phyloP scores from a whole-genome alignment of 2,888 invertebrate genomes.

The Holacanthella duospinosa region DNA sequence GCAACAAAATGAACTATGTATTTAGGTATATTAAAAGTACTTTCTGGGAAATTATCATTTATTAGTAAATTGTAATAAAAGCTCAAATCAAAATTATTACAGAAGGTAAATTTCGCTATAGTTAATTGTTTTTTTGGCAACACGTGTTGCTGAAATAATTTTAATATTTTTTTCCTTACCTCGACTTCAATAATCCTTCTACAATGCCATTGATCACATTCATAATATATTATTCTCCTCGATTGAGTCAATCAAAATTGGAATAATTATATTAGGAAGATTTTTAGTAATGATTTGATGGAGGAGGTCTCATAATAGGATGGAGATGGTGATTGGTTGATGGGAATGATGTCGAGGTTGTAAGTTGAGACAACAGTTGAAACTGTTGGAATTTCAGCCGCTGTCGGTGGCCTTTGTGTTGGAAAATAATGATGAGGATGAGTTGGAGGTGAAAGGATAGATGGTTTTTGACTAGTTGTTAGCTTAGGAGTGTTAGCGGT shows the following conservation, averaged over 20 bases:
- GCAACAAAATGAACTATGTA: too few relatives aligned
- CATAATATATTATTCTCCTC: neutral
- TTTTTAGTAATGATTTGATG: neutral
- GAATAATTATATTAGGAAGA: neutral
- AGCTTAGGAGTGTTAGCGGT: neutral
- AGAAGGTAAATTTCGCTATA: too few relatives aligned
- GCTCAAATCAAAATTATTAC: too few relatives aligned
- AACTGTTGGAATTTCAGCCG: slow-evolving; percentile 6
- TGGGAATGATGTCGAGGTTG: neutral
- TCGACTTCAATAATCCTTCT: too few relatives aligned
- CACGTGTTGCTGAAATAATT: neutral
- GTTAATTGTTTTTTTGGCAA: too few relatives aligned
- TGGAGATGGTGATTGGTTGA: neutral
- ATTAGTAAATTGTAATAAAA: too few relatives aligned
- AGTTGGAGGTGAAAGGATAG: neutral
- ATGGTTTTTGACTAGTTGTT: neutral
- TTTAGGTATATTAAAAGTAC: neutral
- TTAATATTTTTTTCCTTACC: too few relatives aligned
- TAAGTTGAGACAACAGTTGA: neutral
- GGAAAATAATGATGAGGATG: neutral
- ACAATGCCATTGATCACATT: too few relatives aligned
- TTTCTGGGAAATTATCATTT: too few relatives aligned
- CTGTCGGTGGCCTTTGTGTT: neutral
- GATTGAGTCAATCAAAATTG: neutral
- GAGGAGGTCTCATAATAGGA: slow-evolving; percentile 1